Base-by-base conservation (phyloP, 2,888 invertebrate species). In the Ectemnius continuus region DNA sequence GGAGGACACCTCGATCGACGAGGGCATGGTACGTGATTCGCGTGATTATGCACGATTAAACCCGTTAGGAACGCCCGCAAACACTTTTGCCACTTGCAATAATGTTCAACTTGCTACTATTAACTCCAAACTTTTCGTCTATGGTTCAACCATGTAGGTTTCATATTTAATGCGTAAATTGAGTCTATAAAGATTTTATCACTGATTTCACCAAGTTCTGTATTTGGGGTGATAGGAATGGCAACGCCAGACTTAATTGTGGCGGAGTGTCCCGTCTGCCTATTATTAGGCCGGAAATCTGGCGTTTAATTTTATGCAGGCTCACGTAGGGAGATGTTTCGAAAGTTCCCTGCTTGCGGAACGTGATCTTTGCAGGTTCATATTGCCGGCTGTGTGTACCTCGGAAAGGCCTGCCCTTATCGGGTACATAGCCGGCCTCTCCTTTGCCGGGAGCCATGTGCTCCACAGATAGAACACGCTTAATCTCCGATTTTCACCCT, bases 21-120 rank as follows among this genome's bases (percentile, higher is more conserved):
- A 90, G 76, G 90, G 87, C 80, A 89, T 89, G 90, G 90, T 90
- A 90, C 84, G 90, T 89, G 84, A 76, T 62, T 61, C 46, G 61
- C 59, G 57, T 74, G 62, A 14, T 8, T 57, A 56, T 67, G 36
- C 36, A 36, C 36, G 36, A 36, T 36, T 36, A 36, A 36, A 36
- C 8, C 36, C 36, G 36, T 36, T 36, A 36, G 36, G 23, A 36
- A 36, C 36, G 36, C 36, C 36, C 36, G 36, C 8, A 36, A 36
- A 36, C 36, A 36, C 8, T 36, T 23, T 23, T 36, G 36, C 11
- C 36, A 36, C 36, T 36, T 8, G 36, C 8, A 36, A 23, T 23
- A 23, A 23, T 23, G 23, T 23, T 23, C 3, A 23, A 23, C 23
- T 36, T 36, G 1, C 11, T 36, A 36, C 6, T 36, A 36, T 36